phyloP scores from a whole-genome alignment of 1,140 invertebrate species.

The Andrena cerasifolii region DNA sequence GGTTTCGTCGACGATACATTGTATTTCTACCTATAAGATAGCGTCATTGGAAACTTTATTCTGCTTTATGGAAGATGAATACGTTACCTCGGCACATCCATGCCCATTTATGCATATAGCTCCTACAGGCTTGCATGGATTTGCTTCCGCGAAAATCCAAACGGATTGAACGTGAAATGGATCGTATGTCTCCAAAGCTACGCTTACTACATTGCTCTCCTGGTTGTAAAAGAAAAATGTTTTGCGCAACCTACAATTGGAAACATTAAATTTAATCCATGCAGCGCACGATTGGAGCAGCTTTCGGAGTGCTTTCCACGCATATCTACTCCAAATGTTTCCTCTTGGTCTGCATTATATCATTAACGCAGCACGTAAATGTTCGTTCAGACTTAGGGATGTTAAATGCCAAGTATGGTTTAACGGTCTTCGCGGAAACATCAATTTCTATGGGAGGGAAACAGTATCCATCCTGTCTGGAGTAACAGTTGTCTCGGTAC shows the following conservation, averaged over 20 bases:
- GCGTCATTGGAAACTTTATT: background rate
- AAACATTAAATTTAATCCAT: background rate
- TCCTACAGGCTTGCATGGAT: background rate
- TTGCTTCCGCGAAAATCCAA: conserved; percentile 1
- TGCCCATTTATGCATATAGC: conserved; percentile 19
- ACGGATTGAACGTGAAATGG: conserved; percentile 51
- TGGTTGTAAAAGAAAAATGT: conserved; percentile 54
- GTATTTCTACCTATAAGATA: conserved; percentile 17
- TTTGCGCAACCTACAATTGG: conserved; percentile 45
- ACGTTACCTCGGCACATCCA: conserved; percentile 50
- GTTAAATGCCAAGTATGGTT: conserved; percentile 27
- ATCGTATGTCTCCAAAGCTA: conserved; percentile 36
- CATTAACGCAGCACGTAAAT: conserved; percentile 48
- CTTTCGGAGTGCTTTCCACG: background rate
- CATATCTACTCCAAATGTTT: conserved; percentile 35
- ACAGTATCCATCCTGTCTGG: conserved; percentile 50
- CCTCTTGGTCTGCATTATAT: conserved; percentile 31
- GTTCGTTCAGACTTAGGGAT: conserved; percentile 38
- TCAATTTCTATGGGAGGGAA: conserved; percentile 51
- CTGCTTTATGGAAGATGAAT: background rate
- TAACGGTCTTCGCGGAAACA: conserved; percentile 40
- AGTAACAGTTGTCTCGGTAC: conserved; percentile 53
- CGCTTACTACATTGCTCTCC: conserved; percentile 4
- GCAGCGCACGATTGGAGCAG: background rate
- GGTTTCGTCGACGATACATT: background rate